These are phyloP conservation scores for Neostethus bicornis DNA, from an alignment of 2,797 vertebrate genomes.

Conservation along the genomic window DNA sequence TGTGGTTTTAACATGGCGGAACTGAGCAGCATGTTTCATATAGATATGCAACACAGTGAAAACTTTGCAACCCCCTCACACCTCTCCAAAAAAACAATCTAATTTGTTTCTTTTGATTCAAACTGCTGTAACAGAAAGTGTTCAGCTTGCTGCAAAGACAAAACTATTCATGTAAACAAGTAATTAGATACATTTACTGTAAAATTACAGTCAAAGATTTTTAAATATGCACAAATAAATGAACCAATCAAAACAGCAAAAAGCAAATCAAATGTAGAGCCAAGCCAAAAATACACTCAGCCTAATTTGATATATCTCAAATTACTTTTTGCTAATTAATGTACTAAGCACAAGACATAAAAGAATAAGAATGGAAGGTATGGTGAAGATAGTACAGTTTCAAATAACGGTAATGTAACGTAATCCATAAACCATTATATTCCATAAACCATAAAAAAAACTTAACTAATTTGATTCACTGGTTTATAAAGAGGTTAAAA, in stretches of 20 bases:
- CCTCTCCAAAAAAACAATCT: too few species aligned
- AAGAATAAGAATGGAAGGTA: too few species aligned
- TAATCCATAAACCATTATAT: not conserved
- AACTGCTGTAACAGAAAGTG: not conserved
- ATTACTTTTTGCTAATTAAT: too few species aligned
- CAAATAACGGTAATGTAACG: not conserved
- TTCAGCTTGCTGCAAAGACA: not conserved
- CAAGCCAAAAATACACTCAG: not conserved
- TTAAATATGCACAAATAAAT: not conserved
- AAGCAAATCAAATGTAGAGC: not conserved
- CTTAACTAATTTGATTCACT: not conserved
- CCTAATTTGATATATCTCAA: too few species aligned
- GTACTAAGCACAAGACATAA: too few species aligned
- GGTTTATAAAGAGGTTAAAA: not conserved
- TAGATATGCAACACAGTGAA: constrained; percentile 35
- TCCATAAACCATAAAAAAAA: too few species aligned
- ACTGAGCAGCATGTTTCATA: constrained; percentile 30
- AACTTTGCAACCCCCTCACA: too few species aligned
- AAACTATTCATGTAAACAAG: not conserved
- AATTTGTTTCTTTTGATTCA: constrained; percentile 17
- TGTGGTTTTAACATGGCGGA: constrained; percentile 37
- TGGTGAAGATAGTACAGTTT: too few species aligned
- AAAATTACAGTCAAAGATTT: not conserved
- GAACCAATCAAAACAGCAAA: not conserved
- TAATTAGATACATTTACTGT: not conserved